These are phyloP conservation scores for Tragelaphus buxtoni DNA, from an alignment of 2,113 vertebrate genomes.

Conservation along the genomic window DNA sequence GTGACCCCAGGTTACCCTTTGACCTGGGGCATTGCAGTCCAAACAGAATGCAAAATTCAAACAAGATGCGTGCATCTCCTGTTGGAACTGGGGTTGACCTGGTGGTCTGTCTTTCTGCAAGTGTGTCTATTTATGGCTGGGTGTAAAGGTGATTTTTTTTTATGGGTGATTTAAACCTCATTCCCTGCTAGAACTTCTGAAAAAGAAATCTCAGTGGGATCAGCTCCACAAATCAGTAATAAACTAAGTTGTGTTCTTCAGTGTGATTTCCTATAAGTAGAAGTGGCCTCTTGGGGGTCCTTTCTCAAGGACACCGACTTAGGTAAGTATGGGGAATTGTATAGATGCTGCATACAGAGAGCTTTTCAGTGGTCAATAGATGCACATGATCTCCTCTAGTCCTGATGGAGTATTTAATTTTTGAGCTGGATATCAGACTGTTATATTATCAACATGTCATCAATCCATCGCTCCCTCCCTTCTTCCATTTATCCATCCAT, in stretches of 20 bases:
- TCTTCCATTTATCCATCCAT: neutral
- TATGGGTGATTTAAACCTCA: neutral
- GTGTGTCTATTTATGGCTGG: constrained; percentile 35
- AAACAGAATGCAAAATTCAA: constrained; percentile 29
- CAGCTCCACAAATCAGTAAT: neutral
- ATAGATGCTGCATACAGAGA: neutral
- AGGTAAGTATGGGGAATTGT: no score
- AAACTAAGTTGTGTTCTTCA: neutral
- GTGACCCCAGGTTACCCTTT: constrained; percentile 49
- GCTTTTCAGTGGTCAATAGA: accelerated
- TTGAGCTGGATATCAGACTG: neutral
- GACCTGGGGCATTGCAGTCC: neutral
- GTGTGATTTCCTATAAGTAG: neutral
- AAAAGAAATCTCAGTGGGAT: neutral
- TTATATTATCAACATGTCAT: neutral
- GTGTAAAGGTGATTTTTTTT: neutral
- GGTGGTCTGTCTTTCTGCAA: constrained; percentile 35
- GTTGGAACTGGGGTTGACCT: constrained; percentile 47
- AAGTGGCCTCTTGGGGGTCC: neutral
- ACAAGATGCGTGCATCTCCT: constrained; percentile 63
- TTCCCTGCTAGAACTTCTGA: neutral
- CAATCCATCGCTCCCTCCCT: neutral
- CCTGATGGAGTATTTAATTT: no score
- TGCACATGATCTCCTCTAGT: accelerated
- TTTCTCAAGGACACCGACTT: no score